Percentiles rank a stretch among this genome's conserved stretches.
These are phyloP conservation scores for Galendromus occidentalis DNA, from an alignment of 1,140 invertebrate genomes.

Conservation along the genomic window DNA sequence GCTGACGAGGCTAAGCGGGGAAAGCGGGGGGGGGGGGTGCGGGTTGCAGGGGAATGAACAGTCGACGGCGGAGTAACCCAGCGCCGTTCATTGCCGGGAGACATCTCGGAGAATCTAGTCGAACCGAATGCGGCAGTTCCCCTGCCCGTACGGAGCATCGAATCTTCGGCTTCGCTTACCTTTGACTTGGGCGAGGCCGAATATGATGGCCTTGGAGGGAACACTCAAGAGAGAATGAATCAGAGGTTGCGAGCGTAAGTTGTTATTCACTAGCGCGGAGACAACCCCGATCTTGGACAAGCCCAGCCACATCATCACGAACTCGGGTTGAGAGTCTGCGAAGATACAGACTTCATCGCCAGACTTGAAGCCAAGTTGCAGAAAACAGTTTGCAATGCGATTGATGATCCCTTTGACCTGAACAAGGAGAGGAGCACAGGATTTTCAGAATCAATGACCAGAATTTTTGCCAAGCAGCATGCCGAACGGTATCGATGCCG, in stretches of 20 bases:
- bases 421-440: too few relatives aligned
- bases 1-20: too few relatives aligned
- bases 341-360: slow-evolving; percentile 64
- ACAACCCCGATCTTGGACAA: slow-evolving; percentile 32
- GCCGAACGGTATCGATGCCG: too few relatives aligned
- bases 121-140: too few relatives aligned
- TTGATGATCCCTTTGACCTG: slow-evolving; percentile 49
- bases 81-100: too few relatives aligned
- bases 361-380: slow-evolving; percentile 39
- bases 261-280: slow-evolving; percentile 25
- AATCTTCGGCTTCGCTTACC: neutral
- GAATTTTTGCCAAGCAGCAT: too few relatives aligned
- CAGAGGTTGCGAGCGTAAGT: slow-evolving; percentile 22
- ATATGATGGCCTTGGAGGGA: slow-evolving; percentile 23
- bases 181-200: slow-evolving; percentile 16
- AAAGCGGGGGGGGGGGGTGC: too few relatives aligned
- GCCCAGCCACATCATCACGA: slow-evolving; percentile 64
- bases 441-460: neutral
- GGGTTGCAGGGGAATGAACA: too few relatives aligned
- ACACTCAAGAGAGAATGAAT: slow-evolving; percentile 23
- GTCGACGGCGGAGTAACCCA: too few relatives aligned
- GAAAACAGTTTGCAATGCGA: slow-evolving; percentile 52
- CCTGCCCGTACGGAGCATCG: too few relatives aligned
- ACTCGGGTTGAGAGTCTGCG: slow-evolving; percentile 63
- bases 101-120: too few relatives aligned